phyloP scores from a whole-genome alignment of 2,888 invertebrate species.

The Andrena bicolor region DNA sequence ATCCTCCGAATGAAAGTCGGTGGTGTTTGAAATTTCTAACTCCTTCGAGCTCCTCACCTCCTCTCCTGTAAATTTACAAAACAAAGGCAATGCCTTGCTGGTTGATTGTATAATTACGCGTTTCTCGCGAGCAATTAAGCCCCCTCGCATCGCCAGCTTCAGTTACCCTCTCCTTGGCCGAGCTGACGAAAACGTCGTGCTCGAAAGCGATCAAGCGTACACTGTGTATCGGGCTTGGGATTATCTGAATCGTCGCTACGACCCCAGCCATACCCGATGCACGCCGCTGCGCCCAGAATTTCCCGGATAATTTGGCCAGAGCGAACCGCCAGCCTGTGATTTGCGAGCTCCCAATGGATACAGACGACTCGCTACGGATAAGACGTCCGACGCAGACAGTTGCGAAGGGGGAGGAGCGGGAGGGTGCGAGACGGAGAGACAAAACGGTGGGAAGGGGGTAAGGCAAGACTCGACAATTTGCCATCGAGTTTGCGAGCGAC shows the following conservation, averaged over 20 bases:
- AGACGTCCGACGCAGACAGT: slow-evolving; percentile 61
- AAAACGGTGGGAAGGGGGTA: slow-evolving; percentile 31
- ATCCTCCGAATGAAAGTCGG: slow-evolving; percentile 20
- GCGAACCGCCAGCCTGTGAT: slow-evolving; percentile 73
- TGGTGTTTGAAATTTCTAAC: neutral
- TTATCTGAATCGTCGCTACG: slow-evolving; percentile 64
- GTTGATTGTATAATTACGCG: slow-evolving; percentile 16
- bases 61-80: neutral
- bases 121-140: slow-evolving; percentile 24
- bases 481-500: slow-evolving; percentile 76
- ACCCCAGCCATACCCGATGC: slow-evolving; percentile 24
- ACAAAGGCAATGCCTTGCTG: neutral
- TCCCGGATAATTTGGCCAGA: slow-evolving; percentile 73
- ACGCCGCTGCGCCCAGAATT: slow-evolving; percentile 65
- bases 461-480: slow-evolving; percentile 74
- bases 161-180: slow-evolving; percentile 37
- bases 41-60: neutral
- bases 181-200: slow-evolving; percentile 37
- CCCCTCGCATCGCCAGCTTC: slow-evolving; percentile 24
- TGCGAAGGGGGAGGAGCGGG: slow-evolving; percentile 40
- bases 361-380: slow-evolving; percentile 64
- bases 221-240: slow-evolving; percentile 51
- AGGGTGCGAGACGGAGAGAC: slow-evolving; percentile 15
- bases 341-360: slow-evolving; percentile 75
- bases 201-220: slow-evolving; percentile 61